These are phyloP conservation scores for Mormyrops boulengeri DNA, from an alignment of 2,797 vertebrate species.

Conservation along the genomic window DNA sequence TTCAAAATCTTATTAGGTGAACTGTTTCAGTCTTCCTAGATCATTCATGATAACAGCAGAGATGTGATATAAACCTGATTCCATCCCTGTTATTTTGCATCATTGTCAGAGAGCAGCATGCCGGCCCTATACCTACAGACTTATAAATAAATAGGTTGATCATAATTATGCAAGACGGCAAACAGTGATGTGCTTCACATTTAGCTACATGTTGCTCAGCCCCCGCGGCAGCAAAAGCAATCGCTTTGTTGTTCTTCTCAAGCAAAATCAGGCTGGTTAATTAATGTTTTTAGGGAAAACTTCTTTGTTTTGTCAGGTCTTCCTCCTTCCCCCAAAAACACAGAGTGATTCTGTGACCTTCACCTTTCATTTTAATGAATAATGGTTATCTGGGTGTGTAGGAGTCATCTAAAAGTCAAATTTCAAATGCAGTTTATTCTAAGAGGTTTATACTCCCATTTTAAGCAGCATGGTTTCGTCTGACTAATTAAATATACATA, in stretches of 20 bases:
- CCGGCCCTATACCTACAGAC: conserved; percentile 33
- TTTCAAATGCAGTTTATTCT: not conserved
- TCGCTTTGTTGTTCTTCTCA: conserved; percentile 31
- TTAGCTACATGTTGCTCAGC: conserved; percentile 39
- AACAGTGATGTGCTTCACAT: conserved; percentile 47
- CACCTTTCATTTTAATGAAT: not conserved
- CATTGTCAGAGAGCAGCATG: conserved; percentile 34
- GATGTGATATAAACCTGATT: not conserved
- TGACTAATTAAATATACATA: conserved; percentile 22
- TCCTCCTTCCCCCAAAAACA: not conserved
- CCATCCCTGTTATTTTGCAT: not conserved
- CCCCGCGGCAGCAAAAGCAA: conserved; percentile 32
- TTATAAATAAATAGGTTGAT: conserved; percentile 46
- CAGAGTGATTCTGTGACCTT: not conserved
- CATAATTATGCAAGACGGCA: conserved; percentile 39
- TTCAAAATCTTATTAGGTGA: not conserved
- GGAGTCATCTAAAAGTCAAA: conserved; percentile 22
- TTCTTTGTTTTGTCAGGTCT: not conserved
- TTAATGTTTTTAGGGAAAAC: conserved; percentile 47
- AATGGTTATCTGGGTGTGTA: not conserved
- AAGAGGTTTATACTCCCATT: not conserved
- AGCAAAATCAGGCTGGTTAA: conserved; percentile 50
- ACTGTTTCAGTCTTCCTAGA: not conserved
- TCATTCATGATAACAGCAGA: not conserved
- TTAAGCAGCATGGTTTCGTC: conserved; percentile 11